Conservation (phyloP, 2,888 invertebrate species). For the Andrena camellia region DNA sequence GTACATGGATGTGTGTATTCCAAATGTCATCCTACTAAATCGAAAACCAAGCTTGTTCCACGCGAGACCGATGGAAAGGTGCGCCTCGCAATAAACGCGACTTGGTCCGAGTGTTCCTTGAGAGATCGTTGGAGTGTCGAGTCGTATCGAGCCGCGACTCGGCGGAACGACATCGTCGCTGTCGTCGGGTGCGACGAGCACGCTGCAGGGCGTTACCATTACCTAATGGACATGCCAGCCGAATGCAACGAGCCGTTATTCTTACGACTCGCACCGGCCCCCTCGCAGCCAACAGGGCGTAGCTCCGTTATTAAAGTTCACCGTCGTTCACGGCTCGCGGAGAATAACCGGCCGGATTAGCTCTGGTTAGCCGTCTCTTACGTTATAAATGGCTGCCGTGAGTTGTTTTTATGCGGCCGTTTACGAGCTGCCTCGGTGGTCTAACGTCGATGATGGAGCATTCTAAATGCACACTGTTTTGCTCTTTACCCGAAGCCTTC, state of each 20-base stretch:
- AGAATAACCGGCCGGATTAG: slow-evolving; percentile 60
- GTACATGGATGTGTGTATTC: too few species aligned
- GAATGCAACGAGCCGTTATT: slow-evolving; percentile 69
- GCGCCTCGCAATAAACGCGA: background rate
- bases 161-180: slow-evolving; percentile 21
- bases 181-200: slow-evolving; percentile 26
- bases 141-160: slow-evolving; percentile 5
- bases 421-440: slow-evolving; percentile 13
- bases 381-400: slow-evolving; percentile 30
- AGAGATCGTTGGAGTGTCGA: slow-evolving; percentile 30
- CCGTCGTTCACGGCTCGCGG: slow-evolving; percentile 43
- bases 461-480: slow-evolving; percentile 18
- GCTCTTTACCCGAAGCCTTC: background rate
- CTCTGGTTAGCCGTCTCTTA: slow-evolving; percentile 39
- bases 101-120: background rate
- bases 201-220: slow-evolving; percentile 58
- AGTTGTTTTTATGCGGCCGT: slow-evolving; percentile 27
- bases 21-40: background rate
- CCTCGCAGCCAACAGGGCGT: slow-evolving; percentile 49
- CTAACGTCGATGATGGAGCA: slow-evolving; percentile 35
- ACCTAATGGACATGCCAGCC: slow-evolving; percentile 65
- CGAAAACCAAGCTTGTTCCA: background rate
- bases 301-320: slow-evolving; percentile 65
- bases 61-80: background rate
- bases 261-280: slow-evolving; percentile 53